phyloP scores from a whole-genome alignment of 1,140 invertebrate genomes.

The Solen grandis region DNA sequence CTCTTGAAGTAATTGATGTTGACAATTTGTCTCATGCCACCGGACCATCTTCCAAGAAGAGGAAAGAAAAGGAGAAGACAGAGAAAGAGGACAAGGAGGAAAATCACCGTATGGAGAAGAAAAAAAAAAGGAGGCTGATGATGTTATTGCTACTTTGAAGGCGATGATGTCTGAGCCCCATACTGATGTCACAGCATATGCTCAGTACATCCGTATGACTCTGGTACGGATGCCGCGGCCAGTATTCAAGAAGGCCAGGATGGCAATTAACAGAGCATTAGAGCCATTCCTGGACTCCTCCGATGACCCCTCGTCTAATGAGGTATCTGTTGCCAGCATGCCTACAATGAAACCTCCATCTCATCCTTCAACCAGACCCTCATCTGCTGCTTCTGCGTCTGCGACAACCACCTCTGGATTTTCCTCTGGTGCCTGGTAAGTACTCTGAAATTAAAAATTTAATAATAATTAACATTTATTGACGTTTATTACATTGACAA shows the following conservation, averaged over 20 bases:
- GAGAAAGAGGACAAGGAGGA: conserved; percentile 2
- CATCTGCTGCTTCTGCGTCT: conserved; percentile 2
- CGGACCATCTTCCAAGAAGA: conserved; percentile 2
- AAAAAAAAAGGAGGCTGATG: conserved; percentile 3
- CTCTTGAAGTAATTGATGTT: conserved; percentile 3
- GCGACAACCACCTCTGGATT: conserved; percentile 5
- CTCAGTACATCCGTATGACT: conserved; percentile 3
- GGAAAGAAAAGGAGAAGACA: conserved; percentile 3
- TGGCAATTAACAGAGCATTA: conserved; percentile 3
- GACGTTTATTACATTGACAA: conserved; percentile 11
- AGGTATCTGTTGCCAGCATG: conserved; percentile 2
- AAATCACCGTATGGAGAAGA: conserved; percentile 1
- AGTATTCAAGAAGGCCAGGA: conserved; percentile 1
- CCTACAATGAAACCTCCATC: conserved; percentile 2
- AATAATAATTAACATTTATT: conserved; percentile 17
- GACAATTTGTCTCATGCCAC: conserved; percentile 1
- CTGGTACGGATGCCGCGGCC: conserved; percentile 1
- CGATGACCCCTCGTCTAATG: conserved; percentile 2
- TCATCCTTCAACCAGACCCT: conserved; percentile 2
- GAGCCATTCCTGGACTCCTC: neutral
- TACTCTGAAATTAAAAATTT: conserved; percentile 8
- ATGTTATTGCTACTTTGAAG: conserved; percentile 1
- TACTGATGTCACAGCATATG: conserved; percentile 3
- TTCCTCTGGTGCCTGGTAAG: conserved; percentile 34
- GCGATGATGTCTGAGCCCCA: conserved; percentile 2